Conservation (phyloP, 1,140 invertebrate species). For the Brachionus paranguensis region DNA sequence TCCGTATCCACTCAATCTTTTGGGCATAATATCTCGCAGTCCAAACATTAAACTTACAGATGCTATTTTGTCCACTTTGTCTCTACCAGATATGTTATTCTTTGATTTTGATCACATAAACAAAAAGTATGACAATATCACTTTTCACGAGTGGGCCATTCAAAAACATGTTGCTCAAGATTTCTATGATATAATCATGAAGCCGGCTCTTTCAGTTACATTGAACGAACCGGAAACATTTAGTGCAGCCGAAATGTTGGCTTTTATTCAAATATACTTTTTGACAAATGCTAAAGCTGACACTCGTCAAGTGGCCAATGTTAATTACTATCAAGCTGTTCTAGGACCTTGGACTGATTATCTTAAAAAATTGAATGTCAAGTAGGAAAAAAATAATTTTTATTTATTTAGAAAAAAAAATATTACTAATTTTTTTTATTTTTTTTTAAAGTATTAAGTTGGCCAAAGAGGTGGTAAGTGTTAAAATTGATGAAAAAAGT, state of each 20-base stretch:
- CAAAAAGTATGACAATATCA: constrained; percentile 38
- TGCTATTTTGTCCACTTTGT: neutral
- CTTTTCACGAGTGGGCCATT: constrained; percentile 35
- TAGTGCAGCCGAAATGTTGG: constrained; percentile 41
- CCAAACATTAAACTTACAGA: constrained; percentile 32
- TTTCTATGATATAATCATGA: constrained; percentile 41
- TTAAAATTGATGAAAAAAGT: constrained; percentile 11
- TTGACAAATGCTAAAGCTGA: constrained; percentile 39
- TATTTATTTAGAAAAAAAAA: neutral
- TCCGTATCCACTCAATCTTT: constrained; percentile 39
- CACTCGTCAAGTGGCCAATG: constrained; percentile 30
- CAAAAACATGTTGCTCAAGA: constrained; percentile 16
- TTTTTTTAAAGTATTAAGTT: neutral
- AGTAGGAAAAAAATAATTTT: neutral
- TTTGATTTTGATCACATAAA: constrained; percentile 37
- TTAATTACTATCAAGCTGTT: constrained; percentile 32
- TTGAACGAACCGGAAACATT: constrained; percentile 30
- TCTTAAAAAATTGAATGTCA: neutral
- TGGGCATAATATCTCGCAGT: constrained; percentile 40
- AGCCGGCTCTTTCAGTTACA: constrained; percentile 39
- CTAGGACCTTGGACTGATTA: constrained; percentile 38
- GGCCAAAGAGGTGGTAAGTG: neutral
- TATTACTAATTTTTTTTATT: no score
- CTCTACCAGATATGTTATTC: constrained; percentile 20
- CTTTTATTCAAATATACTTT: constrained; percentile 41